Conservation (phyloP, 1,140 invertebrate species). For the Armadillidium nasatum region DNA sequence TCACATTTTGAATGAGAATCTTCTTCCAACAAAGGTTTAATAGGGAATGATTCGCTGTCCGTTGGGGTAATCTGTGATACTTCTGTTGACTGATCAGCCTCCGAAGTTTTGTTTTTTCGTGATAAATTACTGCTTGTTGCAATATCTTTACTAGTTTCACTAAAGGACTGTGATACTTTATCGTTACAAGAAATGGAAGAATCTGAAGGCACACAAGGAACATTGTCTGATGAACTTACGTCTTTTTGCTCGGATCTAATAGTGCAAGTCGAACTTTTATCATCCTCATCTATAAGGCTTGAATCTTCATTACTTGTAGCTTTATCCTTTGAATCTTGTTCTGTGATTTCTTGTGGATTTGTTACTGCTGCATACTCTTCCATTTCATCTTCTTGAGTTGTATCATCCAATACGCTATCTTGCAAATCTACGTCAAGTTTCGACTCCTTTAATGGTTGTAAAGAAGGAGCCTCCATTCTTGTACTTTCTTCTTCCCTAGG, state of each 20-base stretch:
- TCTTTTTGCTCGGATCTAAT: conserved; percentile 23
- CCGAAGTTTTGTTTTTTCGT: neutral
- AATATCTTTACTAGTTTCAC: neutral
- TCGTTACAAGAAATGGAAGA: conserved; percentile 7
- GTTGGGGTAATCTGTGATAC: too few relatives aligned
- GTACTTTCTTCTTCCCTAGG: conserved; percentile 42
- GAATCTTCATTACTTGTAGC: conserved; percentile 19
- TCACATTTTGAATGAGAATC: neutral
- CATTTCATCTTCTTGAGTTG: conserved; percentile 23
- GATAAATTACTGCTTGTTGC: neutral
- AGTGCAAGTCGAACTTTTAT: conserved; percentile 37
- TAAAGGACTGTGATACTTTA: neutral
- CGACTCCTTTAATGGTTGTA: conserved; percentile 27
- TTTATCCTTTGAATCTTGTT: conserved; percentile 20
- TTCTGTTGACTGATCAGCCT: too few relatives aligned
- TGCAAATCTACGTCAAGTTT: conserved; percentile 34
- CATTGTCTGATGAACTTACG: neutral
- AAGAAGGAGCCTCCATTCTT: conserved; percentile 26
- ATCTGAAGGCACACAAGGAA: conserved; percentile 5
- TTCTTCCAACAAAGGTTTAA: neutral
- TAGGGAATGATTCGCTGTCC: neutral
- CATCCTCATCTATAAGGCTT: conserved; percentile 37
- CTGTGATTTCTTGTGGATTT: neutral
- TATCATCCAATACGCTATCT: conserved; percentile 32
- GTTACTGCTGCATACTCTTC: neutral